Percentiles rank a stretch among this genome's conserved stretches.
These are phyloP conservation scores for Xestia c-nigrum DNA, from an alignment of 2,888 invertebrate species.

Conservation along the genomic window DNA sequence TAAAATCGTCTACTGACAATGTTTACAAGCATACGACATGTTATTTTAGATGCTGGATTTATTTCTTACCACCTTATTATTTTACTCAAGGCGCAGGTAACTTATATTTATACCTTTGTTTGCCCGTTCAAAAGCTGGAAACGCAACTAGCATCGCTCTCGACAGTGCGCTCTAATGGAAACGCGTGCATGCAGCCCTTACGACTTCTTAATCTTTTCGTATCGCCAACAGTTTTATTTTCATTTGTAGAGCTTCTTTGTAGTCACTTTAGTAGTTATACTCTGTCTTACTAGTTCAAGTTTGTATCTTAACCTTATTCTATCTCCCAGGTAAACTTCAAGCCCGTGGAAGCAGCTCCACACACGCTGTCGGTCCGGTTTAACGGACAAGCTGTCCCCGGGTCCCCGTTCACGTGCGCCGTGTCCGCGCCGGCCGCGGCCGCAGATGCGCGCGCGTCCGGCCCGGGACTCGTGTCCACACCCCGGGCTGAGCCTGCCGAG, in stretches of 20 bases:
- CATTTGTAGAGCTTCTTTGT: too few species aligned
- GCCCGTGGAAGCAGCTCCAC: slow-evolving; percentile 97
- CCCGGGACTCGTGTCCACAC: slow-evolving; percentile 83
- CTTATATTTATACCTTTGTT: neutral
- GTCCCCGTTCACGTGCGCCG: slow-evolving; percentile 98
- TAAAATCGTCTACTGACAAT: neutral
- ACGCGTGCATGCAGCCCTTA: neutral
- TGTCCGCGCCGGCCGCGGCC: slow-evolving; percentile 89
- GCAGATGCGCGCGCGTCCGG: slow-evolving; percentile 86
- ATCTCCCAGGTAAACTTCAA: slow-evolving; percentile 95
- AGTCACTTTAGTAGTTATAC: neutral
- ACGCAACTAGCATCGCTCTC: neutral
- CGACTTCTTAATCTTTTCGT: neutral
- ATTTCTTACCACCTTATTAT: neutral
- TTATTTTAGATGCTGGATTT: neutral
- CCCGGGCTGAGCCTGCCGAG: slow-evolving; percentile 84
- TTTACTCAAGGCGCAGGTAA: neutral
- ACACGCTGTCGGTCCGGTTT: slow-evolving; percentile 96
- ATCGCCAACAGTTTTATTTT: too few species aligned
- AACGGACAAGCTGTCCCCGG: slow-evolving; percentile 95
- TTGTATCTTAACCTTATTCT: neutral
- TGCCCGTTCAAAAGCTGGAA: neutral
- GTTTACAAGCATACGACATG: too few species aligned
- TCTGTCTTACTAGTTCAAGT: neutral
- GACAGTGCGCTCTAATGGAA: too few species aligned